Conservation (phyloP, 2,888 invertebrate genomes). For the Laothoe populi region DNA sequence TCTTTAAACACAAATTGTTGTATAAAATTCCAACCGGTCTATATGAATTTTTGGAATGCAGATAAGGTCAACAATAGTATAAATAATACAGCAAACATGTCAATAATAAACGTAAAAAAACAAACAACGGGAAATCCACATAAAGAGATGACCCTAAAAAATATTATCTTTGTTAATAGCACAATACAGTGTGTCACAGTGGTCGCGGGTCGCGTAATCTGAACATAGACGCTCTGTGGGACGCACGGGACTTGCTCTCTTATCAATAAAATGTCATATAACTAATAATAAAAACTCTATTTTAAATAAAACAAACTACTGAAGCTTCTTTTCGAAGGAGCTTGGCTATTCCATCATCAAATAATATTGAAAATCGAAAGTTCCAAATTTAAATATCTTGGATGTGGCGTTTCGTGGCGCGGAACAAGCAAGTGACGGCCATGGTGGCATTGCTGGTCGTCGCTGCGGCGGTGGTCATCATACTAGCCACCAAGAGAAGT, state of each 20-base stretch:
- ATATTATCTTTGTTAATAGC: slow-evolving; percentile 72
- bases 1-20: neutral
- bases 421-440: slow-evolving; percentile 73
- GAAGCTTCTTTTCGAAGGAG: neutral
- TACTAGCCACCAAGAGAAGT: slow-evolving; percentile 63
- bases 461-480: slow-evolving; percentile 67
- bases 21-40: neutral
- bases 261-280: slow-evolving; percentile 40
- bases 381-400: slow-evolving; percentile 44
- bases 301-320: no score
- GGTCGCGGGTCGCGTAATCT: slow-evolving; percentile 70
- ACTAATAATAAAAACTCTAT: no score
- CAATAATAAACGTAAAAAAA: slow-evolving; percentile 8
- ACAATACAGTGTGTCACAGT: slow-evolving; percentile 73
- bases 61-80: neutral
- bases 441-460: slow-evolving; percentile 70
- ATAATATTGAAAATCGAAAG: neutral
- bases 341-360: neutral
- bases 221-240: slow-evolving; percentile 51
- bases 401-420: slow-evolving; percentile 77
- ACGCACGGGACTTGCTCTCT: slow-evolving; percentile 48
- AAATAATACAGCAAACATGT: neutral
- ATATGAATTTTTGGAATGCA: neutral
- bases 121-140: slow-evolving; percentile 7
- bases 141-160: slow-evolving; percentile 66